Evolutionary conservation across 1,140 invertebrate species (phyloP), one percentile per base, ranked within the genome.

Genomic region (Diabrotica undecimpunctata): DNA sequence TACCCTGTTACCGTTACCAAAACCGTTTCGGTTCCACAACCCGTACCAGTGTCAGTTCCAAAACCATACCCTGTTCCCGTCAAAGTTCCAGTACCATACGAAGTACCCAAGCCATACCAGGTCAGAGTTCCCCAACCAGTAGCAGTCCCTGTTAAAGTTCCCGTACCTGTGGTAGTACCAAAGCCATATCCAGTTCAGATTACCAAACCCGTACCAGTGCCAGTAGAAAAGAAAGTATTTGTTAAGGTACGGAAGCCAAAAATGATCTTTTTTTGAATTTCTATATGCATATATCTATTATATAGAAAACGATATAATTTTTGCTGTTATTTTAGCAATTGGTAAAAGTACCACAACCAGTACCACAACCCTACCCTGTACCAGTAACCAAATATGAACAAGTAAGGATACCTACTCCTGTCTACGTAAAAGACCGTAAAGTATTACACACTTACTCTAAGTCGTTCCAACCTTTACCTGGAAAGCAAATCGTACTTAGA

Each of bases 1-100:
- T 76, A 79, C 74, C 85, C 73, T 61, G 79, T 76, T 25, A 61
- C 64, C 6, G 67, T 73, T 10, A 70, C 69, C 7, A 73, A 68
- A 58, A 37, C 66, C 4, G 71, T 73, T 10, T 55, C 66, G 14
- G 71, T 73, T 39, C 71, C 71, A 36, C 58, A 69, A 60, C 50
- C 67, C 6, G 65, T 69, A 50, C 67, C 71, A 10, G 66, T 71
- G n/a, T 61, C 69, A 54, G 66, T 71, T 12, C 60, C 64, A 10
- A 70, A 54, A 58, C 67, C 71, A 54, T 66, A 68, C 38, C 59
- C 69, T 58, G 69, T 71, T 14, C 61, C 62, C 8, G 66, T 70
- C 7, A 62, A 62, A 35, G 69, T 70, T 36, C 66, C 62, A 52
- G 67, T 69, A 66, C 70, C 70, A 39, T 66, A 70, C 9, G 69